phyloP scores from a whole-genome alignment of 2,888 invertebrate species.

The Osedax fenrisi region DNA sequence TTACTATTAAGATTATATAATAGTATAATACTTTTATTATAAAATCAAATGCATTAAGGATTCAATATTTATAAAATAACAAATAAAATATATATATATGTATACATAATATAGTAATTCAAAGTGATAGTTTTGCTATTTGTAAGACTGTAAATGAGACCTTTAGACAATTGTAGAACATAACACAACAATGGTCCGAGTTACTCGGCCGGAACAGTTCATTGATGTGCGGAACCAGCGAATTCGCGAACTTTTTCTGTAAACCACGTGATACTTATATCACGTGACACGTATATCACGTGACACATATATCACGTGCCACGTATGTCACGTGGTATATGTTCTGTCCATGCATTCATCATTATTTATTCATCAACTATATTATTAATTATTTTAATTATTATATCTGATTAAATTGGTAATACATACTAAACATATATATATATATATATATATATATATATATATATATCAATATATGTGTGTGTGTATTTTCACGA shows the following conservation, averaged over 20 bases:
- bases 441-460: background rate
- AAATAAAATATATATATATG: no score
- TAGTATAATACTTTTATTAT: background rate
- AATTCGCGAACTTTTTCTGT: background rate
- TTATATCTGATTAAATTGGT: background rate
- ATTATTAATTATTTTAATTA: background rate
- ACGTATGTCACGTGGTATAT: no score
- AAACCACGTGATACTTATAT: no score
- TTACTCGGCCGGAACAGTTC: background rate
- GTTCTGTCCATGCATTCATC: no score
- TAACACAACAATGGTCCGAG: background rate
- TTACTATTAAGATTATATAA: no score
- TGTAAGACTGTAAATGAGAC: background rate
- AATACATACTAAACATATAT: background rate
- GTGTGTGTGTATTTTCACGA: background rate
- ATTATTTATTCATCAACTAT: no score
- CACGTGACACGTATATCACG: no score
- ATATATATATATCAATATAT: background rate
- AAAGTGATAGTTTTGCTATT: no score
- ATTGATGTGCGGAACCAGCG: background rate
- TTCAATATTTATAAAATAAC: background rate
- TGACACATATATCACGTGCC: no score
- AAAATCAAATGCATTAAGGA: background rate
- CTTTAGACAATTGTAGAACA: background rate
- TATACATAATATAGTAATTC: no score